Evolutionary conservation across 2,888 invertebrate species (phyloP), one percentile per base, ranked within the genome.

Genomic region (Biston stratarius): DNA sequence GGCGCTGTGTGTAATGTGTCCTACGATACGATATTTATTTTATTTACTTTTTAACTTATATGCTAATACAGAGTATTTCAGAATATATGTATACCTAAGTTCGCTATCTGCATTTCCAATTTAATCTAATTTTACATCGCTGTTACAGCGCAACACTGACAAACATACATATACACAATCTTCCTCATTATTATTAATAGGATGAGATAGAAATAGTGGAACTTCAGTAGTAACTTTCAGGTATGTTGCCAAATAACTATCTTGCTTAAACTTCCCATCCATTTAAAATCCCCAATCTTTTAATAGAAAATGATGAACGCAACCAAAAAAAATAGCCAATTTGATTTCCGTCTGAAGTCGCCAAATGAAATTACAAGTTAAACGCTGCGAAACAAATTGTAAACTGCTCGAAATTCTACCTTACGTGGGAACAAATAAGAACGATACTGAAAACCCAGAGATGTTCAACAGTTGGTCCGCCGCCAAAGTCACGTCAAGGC

Each of bases 401-500:
- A 24, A 36, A 44, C 14, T 12, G 7, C 24, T 44, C 33, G 51
- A 72, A 64, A 15, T 52, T 64, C 45, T 15, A 49, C 69, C 63
- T 67, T 74, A 72, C 40, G 5, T 10, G 1, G 53, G 12, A 56
- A 60, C 52, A 40, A 49, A 69, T 71, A 73, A 67, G 61, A 61
- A 60, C 52, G 61, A 14, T 59, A 34, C 56, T 55, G 45, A 47
- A 42, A 61, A 61, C 71, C 67, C 70, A 74, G 71, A 67, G 71
- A 62, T 67, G 65, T 58, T 68, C 70, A 73, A 71, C 73, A 72
- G 70, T 85, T 85, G 85, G 81, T 79, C 61, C 73, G 75, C 70
- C 78, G 86, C 86, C 85, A 86, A 83, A 78, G 79, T 75, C 77
- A 72, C 78, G 81, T 80, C 84, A 86, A 86, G 85, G 85, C 77